A percentile compares a stretch with the other conserved stretches of the same genome.
These are phyloP conservation scores for Pituophis catenifer DNA, from an alignment of 2,113 vertebrate species.

Conservation along the genomic window DNA sequence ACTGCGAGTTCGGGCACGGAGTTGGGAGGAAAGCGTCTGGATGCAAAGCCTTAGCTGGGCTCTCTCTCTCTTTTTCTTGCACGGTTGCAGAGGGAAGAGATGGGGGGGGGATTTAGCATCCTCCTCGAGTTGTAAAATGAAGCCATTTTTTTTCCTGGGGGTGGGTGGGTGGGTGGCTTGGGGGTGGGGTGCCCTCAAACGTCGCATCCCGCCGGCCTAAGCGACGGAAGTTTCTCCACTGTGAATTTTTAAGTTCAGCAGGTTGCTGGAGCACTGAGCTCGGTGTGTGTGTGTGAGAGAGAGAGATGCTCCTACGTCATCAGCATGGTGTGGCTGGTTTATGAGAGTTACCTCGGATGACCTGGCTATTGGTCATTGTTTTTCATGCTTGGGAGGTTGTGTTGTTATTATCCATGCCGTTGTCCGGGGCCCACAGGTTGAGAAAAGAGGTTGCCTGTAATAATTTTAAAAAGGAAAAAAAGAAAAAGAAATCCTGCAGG, in stretches of 20 bases:
- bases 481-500: not conserved
- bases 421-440: not conserved
- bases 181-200: too few relatives aligned
- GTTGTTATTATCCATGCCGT: not conserved
- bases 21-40: not conserved
- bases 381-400: too few relatives aligned
- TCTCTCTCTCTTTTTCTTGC: not conserved
- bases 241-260: not conserved
- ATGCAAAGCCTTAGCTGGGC: not conserved
- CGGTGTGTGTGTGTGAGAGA: too few relatives aligned
- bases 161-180: not conserved
- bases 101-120: not conserved
- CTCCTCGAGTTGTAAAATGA: not conserved
- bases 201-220: not conserved
- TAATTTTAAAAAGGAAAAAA: not conserved
- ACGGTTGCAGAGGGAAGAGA: not conserved
- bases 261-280: not conserved
- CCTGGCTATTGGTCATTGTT: not conserved
- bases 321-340: not conserved
- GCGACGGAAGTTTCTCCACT: accelerated
- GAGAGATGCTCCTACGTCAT: not conserved
- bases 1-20: not conserved
- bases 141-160: not conserved
- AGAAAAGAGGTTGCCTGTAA: not conserved
- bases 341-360: not conserved